A percentile compares a stretch with the other conserved stretches of the same genome.
Evolutionary conservation across 2,888 invertebrate species (phyloP).

Genomic region (Alentia gelatinosa): DNA sequence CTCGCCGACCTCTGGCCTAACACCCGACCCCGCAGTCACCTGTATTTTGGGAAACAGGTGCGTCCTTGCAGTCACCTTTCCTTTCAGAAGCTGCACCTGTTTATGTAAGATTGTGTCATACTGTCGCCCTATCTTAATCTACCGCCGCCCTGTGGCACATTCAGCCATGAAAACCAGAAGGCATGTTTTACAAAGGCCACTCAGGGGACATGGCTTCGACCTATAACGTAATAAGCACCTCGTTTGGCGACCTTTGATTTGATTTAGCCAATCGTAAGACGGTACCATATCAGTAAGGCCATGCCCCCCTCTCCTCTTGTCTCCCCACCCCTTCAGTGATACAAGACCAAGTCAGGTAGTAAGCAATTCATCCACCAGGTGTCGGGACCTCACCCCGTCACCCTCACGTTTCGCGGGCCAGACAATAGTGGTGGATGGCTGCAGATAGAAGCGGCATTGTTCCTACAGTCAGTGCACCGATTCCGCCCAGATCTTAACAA

Average conservation of each 20-base stretch:
- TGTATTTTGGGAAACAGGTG: slow-evolving; percentile 26
- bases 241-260: not conserved
- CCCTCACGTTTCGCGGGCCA: not conserved
- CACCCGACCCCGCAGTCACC: slow-evolving; percentile 3
- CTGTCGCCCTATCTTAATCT: slow-evolving; percentile 1
- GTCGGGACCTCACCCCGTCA: not conserved
- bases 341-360: not conserved
- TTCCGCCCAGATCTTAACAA: not conserved
- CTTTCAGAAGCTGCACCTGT: not conserved
- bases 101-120: slow-evolving; percentile 50
- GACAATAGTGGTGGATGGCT: not conserved
- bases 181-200: not conserved
- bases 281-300: not conserved
- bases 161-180: slow-evolving; percentile 29
- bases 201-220: not conserved
- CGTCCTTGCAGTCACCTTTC: not conserved
- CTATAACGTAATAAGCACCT: slow-evolving; percentile 18
- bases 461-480: not conserved
- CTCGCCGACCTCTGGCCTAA: not conserved
- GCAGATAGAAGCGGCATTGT: not conserved
- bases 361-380: not conserved
- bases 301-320: not conserved
- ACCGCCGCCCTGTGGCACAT: not conserved
- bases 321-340: not conserved
- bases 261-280: not conserved